Evolutionary conservation across 2,113 vertebrate genomes (phyloP).

Genomic region (Sebastes fasciatus): DNA sequence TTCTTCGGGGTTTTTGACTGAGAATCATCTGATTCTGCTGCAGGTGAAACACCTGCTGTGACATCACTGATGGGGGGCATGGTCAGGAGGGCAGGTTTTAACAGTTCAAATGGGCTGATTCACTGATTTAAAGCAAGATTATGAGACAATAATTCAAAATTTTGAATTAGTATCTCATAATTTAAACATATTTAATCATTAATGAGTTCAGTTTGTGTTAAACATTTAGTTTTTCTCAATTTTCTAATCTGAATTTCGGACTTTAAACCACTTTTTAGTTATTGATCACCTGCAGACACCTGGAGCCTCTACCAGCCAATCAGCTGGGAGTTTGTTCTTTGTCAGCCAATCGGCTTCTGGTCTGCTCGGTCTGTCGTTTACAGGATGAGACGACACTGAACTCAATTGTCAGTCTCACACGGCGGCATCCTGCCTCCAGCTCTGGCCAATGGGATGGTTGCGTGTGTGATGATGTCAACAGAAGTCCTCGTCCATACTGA

Average conservation of each 20-base stretch:
- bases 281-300: not conserved
- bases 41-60: not conserved
- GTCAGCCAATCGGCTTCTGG: not conserved
- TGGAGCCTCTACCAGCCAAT: not conserved
- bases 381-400: no score
- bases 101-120: no score
- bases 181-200: not conserved
- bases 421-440: no score
- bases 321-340: not conserved
- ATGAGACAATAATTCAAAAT: not conserved
- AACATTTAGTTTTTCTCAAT: no score
- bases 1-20: no score
- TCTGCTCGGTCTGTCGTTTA: not conserved
- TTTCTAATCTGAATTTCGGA: no score
- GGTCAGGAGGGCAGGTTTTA: not conserved
- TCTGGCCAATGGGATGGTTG: no score
- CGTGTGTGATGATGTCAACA: constrained; percentile 2
- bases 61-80: not conserved
- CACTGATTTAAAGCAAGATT: no score
- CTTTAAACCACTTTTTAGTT: not conserved
- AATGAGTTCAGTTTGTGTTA: no score
- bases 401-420: no score
- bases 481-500: constrained; percentile 91
- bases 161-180: not conserved
- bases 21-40: no score